A percentile compares a stretch with the other conserved stretches of the same genome.
phyloP scores from a whole-genome alignment of 2,797 vertebrate genomes.

The Tokudaia tokunoshimensis region DNA sequence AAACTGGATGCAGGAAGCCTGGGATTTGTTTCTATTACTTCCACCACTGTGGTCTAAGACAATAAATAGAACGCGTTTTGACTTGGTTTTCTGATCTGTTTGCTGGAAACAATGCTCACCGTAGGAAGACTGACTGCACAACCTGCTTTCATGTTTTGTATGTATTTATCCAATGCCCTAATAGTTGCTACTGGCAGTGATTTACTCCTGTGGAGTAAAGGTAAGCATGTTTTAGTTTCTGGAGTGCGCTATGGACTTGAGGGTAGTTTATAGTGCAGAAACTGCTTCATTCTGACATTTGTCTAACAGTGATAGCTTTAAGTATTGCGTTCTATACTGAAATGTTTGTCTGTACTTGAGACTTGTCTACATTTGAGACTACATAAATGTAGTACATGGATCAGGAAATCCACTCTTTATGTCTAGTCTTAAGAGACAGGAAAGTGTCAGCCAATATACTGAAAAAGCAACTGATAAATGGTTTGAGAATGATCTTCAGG shows the following conservation, averaged over 20 bases:
- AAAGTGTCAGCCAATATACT: not conserved
- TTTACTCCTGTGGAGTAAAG: slow-evolving; percentile 84
- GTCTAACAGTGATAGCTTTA: slow-evolving; percentile 35
- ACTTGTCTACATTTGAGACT: slow-evolving; percentile 50
- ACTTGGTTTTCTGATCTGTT: slow-evolving; percentile 75
- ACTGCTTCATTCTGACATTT: not conserved
- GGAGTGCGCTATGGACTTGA: slow-evolving; percentile 72
- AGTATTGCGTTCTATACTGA: slow-evolving; percentile 32
- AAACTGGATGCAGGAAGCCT: slow-evolving; percentile 73
- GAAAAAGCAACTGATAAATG: not conserved
- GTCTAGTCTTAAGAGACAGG: slow-evolving; percentile 6
- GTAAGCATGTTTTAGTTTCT: slow-evolving; percentile 83
- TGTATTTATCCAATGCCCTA: slow-evolving; percentile 78
- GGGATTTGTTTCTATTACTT: slow-evolving; percentile 79
- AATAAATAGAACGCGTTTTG: slow-evolving; percentile 76
- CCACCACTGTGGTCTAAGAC: slow-evolving; percentile 79
- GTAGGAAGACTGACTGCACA: slow-evolving; percentile 79
- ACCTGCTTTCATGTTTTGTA: slow-evolving; percentile 80
- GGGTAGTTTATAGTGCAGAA: slow-evolving; percentile 43
- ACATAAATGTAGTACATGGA: not conserved
- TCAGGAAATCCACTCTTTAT: not conserved
- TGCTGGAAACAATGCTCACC: slow-evolving; percentile 74
- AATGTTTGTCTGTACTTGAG: slow-evolving; percentile 61
- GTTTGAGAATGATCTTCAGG: slow-evolving; percentile 12
- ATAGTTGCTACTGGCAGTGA: slow-evolving; percentile 82